A percentile compares a stretch with the other conserved stretches of the same genome.
These are phyloP conservation scores for Centropus bengalensis DNA, from an alignment of 2,113 vertebrate genomes.

Conservation along the genomic window DNA sequence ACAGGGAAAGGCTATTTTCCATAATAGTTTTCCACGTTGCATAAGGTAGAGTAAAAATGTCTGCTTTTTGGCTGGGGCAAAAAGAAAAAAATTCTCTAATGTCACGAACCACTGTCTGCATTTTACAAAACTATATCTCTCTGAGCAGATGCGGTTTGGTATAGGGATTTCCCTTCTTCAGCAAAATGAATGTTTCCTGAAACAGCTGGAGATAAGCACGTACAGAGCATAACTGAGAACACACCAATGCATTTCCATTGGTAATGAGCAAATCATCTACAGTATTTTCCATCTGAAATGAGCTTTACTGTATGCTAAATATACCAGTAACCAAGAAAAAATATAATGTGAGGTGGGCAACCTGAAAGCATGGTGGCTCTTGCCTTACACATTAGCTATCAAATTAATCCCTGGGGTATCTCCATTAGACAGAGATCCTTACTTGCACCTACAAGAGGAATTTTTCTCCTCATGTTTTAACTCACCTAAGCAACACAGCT, in stretches of 20 bases:
- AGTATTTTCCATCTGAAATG: constrained; percentile 5
- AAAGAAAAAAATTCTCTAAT: neutral
- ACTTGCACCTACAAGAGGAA: neutral
- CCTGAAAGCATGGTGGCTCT: neutral
- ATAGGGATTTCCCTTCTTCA: constrained; percentile 12
- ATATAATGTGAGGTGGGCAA: neutral
- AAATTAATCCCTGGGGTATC: neutral
- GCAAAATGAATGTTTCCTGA: neutral
- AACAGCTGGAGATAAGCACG: constrained; percentile 20
- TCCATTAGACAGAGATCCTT: neutral
- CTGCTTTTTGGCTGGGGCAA: constrained; percentile 15
- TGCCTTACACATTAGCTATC: neutral
- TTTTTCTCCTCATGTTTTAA: neutral
- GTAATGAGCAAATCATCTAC: neutral
- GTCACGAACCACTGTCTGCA: neutral
- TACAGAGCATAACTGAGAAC: neutral
- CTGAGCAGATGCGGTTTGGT: constrained; percentile 3
- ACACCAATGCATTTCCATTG: neutral
- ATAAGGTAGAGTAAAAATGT: neutral
- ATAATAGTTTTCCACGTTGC: neutral
- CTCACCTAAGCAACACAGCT: too few species aligned
- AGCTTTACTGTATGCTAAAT: constrained; percentile 18
- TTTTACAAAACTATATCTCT: neutral
- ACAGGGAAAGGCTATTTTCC: neutral
- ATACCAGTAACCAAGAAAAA: neutral